These are phyloP conservation scores for Cosmopolites sordidus DNA, from an alignment of 2,888 invertebrate genomes.

Conservation along the genomic window DNA sequence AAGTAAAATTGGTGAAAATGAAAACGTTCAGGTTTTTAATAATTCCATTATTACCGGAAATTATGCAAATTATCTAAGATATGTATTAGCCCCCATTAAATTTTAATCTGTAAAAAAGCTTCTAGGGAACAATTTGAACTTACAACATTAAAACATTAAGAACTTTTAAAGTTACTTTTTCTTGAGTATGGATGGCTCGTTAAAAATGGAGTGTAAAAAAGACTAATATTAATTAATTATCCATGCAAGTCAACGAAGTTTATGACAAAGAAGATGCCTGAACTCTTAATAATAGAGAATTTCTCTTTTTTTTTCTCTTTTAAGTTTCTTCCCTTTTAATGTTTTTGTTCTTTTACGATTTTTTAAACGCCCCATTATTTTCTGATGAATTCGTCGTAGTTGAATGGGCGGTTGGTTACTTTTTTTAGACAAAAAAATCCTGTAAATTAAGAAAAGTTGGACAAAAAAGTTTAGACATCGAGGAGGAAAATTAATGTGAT, in stretches of 20 bases:
- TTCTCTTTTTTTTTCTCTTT: neutral
- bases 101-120: slow-evolving; percentile 26
- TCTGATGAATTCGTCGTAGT: too few relatives aligned
- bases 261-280: slow-evolving; percentile 19
- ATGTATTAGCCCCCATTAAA: slow-evolving; percentile 5
- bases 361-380: too few relatives aligned
- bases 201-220: slow-evolving; percentile 27
- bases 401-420: too few relatives aligned
- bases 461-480: too few relatives aligned
- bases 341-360: too few relatives aligned
- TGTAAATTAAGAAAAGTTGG: too few relatives aligned
- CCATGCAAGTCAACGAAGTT: slow-evolving; percentile 27
- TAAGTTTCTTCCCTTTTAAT: too few relatives aligned
- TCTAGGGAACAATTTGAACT: slow-evolving; percentile 28
- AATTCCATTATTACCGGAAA: slow-evolving; percentile 13
- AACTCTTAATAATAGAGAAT: slow-evolving; percentile 17
- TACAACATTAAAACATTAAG: slow-evolving; percentile 28
- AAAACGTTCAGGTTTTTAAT: too few relatives aligned
- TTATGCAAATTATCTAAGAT: slow-evolving; percentile 26
- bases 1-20: too few relatives aligned
- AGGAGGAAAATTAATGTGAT: too few relatives aligned
- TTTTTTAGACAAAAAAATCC: too few relatives aligned
- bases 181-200: slow-evolving; percentile 24
- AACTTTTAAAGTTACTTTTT: slow-evolving; percentile 28
- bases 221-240: slow-evolving; percentile 28